Percentiles rank a stretch among this genome's conserved stretches.
These are phyloP conservation scores for Malacoctenus gilli DNA, from an alignment of 2,797 vertebrate species.

Conservation along the genomic window DNA sequence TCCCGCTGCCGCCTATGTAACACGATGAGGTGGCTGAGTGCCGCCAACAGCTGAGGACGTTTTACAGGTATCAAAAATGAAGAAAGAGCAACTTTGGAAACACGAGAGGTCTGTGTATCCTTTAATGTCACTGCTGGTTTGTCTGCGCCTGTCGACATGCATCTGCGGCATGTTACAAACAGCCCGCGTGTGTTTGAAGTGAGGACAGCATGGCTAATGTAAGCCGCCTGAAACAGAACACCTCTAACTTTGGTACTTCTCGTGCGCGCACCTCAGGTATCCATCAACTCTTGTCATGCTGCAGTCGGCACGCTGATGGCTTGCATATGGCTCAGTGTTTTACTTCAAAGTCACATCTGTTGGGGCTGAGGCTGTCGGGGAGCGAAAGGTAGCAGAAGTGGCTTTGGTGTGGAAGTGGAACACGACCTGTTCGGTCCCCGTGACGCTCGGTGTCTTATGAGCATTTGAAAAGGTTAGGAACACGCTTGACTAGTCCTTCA, in stretches of 20 bases:
- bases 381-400: background rate
- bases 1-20: constrained; percentile 62
- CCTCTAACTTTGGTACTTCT: constrained; percentile 33
- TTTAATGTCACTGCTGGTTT: constrained; percentile 71
- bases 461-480: background rate
- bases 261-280: constrained; percentile 51
- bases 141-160: constrained; percentile 67
- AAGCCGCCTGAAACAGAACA: constrained; percentile 65
- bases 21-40: constrained; percentile 66
- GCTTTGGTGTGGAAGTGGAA: constrained; percentile 9
- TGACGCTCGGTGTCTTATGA: no score
- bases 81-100: constrained; percentile 59
- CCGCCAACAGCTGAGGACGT: constrained; percentile 63
- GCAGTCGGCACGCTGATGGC: constrained; percentile 41
- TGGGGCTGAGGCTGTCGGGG: constrained; percentile 17
- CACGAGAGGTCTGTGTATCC: constrained; percentile 66
- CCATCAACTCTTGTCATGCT: constrained; percentile 55
- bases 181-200: constrained; percentile 68
- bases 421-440: background rate
- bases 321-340: constrained; percentile 53
- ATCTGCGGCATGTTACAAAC: constrained; percentile 61
- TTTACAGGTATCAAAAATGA: constrained; percentile 65
- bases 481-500: no score
- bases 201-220: constrained; percentile 67
- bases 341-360: constrained; percentile 58